These are phyloP conservation scores for Mesitornis unicolor DNA, from an alignment of 2,113 vertebrate species.

Conservation along the genomic window DNA sequence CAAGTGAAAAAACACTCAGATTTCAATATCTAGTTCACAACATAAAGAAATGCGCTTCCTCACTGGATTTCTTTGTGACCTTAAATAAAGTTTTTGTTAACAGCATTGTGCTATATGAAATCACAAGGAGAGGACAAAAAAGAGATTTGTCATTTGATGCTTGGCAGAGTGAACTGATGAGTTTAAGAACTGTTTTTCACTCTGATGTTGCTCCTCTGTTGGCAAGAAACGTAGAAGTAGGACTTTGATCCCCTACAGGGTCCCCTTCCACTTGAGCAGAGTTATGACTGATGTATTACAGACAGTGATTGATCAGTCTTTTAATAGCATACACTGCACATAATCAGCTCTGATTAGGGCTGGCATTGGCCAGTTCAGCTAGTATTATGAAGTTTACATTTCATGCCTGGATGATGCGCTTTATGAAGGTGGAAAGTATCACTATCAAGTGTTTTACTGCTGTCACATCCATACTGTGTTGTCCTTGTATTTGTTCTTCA, in stretches of 20 bases:
- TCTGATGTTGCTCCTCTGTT: background rate
- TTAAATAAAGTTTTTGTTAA: background rate
- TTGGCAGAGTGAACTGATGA: background rate
- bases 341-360: background rate
- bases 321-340: background rate
- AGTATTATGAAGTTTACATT: background rate
- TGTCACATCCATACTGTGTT: background rate
- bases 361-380: background rate
- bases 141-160: background rate
- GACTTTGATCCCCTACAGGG: background rate
- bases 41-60: background rate
- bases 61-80: background rate
- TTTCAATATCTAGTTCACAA: background rate
- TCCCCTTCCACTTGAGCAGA: background rate
- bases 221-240: background rate
- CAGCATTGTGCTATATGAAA: background rate
- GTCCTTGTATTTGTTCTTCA: background rate
- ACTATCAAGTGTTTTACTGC: background rate
- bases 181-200: background rate
- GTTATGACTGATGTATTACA: background rate
- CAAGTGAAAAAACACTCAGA: background rate
- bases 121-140: background rate
- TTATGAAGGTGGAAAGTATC: background rate
- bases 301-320: background rate
- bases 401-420: background rate